Conservation (phyloP, 2,797 vertebrate species). For the Hemibagrus guttatus region DNA sequence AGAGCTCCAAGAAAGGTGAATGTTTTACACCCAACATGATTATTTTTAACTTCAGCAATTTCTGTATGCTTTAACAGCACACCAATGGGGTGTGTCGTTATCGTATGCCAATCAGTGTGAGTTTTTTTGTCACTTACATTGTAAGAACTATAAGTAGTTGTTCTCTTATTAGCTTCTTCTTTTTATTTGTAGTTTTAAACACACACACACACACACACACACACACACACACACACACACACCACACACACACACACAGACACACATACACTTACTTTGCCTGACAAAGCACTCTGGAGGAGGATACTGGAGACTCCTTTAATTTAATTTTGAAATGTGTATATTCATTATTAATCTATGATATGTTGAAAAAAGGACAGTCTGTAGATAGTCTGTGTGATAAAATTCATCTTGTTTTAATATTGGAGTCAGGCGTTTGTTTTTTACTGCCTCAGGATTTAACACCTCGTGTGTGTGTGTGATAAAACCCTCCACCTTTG, state of each 20-base stretch:
- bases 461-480: slow-evolving; percentile 27
- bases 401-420: background rate
- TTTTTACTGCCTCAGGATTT: slow-evolving; percentile 6
- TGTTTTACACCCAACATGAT: background rate
- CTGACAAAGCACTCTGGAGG: background rate
- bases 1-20: slow-evolving; percentile 90
- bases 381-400: background rate
- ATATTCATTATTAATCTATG: background rate
- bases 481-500: slow-evolving; percentile 27
- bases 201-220: too few relatives aligned
- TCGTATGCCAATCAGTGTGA: background rate
- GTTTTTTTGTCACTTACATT: background rate
- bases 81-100: background rate
- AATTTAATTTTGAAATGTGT: background rate
- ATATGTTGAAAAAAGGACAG: background rate
- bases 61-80: too few relatives aligned
- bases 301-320: background rate
- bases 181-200: too few relatives aligned
- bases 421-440: background rate
- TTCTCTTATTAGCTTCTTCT: background rate
- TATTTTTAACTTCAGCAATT: background rate
- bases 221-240: background rate
- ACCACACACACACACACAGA: background rate
- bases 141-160: background rate
- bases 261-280: too few relatives aligned